Base-by-base conservation (phyloP, 2,888 invertebrate species). In the Deilephila elpenor region DNA sequence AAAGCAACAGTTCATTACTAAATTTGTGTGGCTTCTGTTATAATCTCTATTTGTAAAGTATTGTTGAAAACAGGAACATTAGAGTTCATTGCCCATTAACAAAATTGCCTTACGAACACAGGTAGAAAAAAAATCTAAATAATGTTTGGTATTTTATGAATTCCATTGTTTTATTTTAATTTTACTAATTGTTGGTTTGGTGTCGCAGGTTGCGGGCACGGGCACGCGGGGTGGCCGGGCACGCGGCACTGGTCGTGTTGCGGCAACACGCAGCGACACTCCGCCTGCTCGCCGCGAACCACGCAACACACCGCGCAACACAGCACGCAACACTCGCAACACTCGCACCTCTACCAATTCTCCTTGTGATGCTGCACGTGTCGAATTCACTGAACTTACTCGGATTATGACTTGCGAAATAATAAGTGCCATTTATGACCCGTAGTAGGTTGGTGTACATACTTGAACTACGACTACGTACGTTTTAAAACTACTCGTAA, bases 221-320 rank as follows among this genome's bases (percentile, higher is more conserved):
- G 97, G 2, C 97, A 97, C 89, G 93, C 95, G 71, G 97, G 97
- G 60, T 97, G 97, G 95, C 97, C 97, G 56, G 97, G 97, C 75
- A 91, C 96, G 76, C 95, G 96, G 14, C 97, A 98, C 92, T 98
- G 98, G 97, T 97, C 97, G 67, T 98, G 98, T 87, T 98, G 97
- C 89, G 97, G 96, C 76, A 95, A 92, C 89, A 93, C 96, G 75
- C 86, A 95, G 64, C 96, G 96, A 80, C 95, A 95, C 86, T 96
- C 96, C 0, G 95, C 96, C 80, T 96, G 96, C 88, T 88, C 95
- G 84, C 85, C 88, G 75, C 29, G 59, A 74, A 44, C 51, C 76
- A 7, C 5, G 32, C 32, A 17, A 29, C 60, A n/a, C 29, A 20
- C 17, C 44, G 14, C 11, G 44, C 44, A 44, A 44, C 44, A 44